Evolutionary conservation across 1,140 invertebrate species (phyloP).

Genomic region (Heliconius melpomene): DNA sequence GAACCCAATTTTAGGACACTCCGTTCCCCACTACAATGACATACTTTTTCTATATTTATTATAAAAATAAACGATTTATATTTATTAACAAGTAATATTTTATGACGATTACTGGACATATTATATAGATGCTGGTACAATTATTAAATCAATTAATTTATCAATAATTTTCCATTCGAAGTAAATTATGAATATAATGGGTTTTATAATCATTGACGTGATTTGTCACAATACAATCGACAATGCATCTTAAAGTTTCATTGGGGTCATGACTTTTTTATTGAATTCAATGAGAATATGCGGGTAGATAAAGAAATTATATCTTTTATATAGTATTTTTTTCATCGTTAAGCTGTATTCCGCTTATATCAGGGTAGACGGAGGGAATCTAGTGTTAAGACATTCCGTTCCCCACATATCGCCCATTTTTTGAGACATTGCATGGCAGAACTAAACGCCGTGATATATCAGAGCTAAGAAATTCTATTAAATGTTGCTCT

Average conservation of each 20-base stretch:
- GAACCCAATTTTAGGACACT: too few species aligned
- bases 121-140: background rate
- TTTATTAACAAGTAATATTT: background rate
- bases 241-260: slow-evolving; percentile 50
- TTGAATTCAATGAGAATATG: slow-evolving; percentile 58
- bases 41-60: too few species aligned
- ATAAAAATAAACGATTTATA: too few species aligned
- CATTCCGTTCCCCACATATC: too few species aligned
- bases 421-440: too few species aligned
- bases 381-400: too few species aligned
- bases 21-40: too few species aligned
- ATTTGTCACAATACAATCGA: slow-evolving; percentile 54
- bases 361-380: too few species aligned
- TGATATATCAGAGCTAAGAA: too few species aligned
- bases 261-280: slow-evolving; percentile 61
- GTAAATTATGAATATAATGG: background rate
- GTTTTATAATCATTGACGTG: slow-evolving; percentile 50
- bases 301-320: slow-evolving; percentile 46
- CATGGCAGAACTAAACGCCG: too few species aligned
- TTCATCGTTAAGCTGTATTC: too few species aligned
- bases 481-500: too few species aligned
- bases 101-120: background rate
- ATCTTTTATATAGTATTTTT: background rate
- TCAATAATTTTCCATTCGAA: background rate
- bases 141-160: background rate